Evolutionary conservation across 2,113 vertebrate genomes (phyloP).

Genomic region (Colistium nudipinnis): DNA sequence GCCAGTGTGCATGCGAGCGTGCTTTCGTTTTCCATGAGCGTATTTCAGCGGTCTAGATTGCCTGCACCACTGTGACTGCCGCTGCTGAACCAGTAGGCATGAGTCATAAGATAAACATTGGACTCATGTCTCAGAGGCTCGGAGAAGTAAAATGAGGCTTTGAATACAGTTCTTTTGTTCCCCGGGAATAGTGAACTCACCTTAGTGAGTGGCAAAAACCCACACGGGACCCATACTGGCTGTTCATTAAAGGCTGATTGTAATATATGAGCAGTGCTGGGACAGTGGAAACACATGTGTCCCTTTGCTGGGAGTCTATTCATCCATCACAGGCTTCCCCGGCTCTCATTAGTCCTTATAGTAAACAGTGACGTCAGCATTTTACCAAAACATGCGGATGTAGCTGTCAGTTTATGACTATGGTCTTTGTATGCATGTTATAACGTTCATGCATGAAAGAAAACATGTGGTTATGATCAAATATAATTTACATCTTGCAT

Average conservation of each 20-base stretch:
- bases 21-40: conserved; percentile 32
- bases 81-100: conserved; percentile 30
- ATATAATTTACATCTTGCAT: not conserved
- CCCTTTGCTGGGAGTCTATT: conserved; percentile 28
- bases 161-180: conserved; percentile 15
- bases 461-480: not conserved
- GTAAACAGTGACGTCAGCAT: conserved; percentile 27
- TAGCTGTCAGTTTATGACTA: not conserved
- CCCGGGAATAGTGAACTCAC: conserved; percentile 13
- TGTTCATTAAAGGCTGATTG: conserved; percentile 26
- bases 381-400: conserved; percentile 8
- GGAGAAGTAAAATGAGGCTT: conserved; percentile 7
- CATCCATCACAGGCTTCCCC: conserved; percentile 20
- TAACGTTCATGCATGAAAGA: not conserved
- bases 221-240: not conserved
- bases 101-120: conserved; percentile 58
- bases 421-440: not conserved
- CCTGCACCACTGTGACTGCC: conserved; percentile 11
- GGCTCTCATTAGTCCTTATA: not conserved
- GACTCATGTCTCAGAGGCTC: conserved; percentile 9
- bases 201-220: conserved; percentile 21
- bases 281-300: conserved; percentile 41
- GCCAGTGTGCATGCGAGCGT: conserved; percentile 10
- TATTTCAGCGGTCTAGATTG: conserved; percentile 16
- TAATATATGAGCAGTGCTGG: conserved; percentile 38